Evolutionary conservation across 1,140 invertebrate genomes (phyloP).

Genomic region (Pteromalus puparum): DNA sequence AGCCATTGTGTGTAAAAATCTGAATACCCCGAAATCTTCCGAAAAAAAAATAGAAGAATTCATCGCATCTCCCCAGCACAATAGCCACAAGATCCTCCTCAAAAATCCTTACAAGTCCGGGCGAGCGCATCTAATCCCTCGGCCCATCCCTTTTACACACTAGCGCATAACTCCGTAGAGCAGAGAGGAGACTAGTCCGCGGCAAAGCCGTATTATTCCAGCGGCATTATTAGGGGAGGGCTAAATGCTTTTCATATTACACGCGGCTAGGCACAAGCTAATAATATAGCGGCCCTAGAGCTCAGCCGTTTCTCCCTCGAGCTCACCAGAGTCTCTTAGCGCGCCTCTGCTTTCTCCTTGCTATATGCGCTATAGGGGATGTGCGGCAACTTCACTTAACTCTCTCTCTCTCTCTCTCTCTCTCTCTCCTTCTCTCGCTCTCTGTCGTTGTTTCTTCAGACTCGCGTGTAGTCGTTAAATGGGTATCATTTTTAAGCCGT

Average conservation of each 20-base stretch:
- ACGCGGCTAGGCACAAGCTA: constrained; percentile 28
- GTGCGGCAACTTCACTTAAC: not conserved
- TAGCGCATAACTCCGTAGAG: not conserved
- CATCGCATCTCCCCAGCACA: not conserved
- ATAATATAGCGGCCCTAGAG: constrained; percentile 26
- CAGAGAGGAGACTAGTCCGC: not conserved
- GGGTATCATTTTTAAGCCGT: constrained; percentile 20
- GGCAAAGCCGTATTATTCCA: constrained; percentile 31
- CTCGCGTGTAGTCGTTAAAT: not conserved
- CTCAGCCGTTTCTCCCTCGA: not conserved
- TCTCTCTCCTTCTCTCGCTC: not conserved
- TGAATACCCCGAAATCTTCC: not conserved
- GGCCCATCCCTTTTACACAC: not conserved
- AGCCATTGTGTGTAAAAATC: not conserved
- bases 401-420: not conserved
- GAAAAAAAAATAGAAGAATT: not conserved
- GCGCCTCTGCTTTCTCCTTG: not conserved
- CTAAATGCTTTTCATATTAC: constrained; percentile 48
- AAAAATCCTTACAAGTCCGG: not conserved
- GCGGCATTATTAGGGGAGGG: constrained; percentile 37
- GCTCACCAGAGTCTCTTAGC: constrained; percentile 6
- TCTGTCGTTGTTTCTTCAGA: constrained; percentile 10
- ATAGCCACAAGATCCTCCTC: not conserved
- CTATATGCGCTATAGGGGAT: not conserved
- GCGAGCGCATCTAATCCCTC: not conserved